Conservation (phyloP, 2,113 vertebrate genomes). For the Procavia capensis region DNA sequence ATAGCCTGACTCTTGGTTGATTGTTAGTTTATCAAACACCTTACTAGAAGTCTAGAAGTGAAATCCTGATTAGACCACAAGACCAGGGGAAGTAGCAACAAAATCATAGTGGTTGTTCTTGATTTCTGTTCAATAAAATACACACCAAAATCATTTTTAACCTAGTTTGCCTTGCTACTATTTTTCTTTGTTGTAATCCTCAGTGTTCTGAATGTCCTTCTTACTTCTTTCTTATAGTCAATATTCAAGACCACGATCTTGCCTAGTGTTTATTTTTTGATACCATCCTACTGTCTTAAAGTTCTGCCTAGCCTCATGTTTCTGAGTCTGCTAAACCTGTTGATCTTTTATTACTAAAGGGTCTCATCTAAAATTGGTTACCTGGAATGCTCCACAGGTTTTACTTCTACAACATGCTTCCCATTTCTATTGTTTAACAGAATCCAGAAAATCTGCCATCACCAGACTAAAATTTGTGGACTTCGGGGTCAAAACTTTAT, state of each 20-base stretch:
- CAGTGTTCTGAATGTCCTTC: not conserved
- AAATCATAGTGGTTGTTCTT: conserved; percentile 5
- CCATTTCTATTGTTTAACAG: conserved; percentile 25
- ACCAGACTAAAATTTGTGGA: conserved; percentile 1
- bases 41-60: conserved; percentile 23
- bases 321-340: conserved; percentile 13
- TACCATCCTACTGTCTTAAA: not conserved
- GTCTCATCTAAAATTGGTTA: conserved; percentile 42
- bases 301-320: not conserved
- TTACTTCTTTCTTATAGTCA: not conserved
- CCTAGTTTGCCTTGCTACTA: not conserved
- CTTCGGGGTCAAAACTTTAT: not conserved
- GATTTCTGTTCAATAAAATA: conserved; percentile 39
- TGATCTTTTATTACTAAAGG: conserved; percentile 24
- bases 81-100: not conserved
- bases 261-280: conserved; percentile 30
- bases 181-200: conserved; percentile 31
- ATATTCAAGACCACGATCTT: conserved; percentile 28
- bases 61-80: not conserved
- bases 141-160: not conserved
- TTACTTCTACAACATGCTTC: conserved; percentile 42
- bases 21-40: not conserved
- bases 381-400: conserved; percentile 14
- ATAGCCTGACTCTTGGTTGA: not conserved
- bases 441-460: conserved; percentile 3